These are phyloP conservation scores for Drosophila neonasuta DNA, from an alignment of 2,888 invertebrate genomes.

Conservation along the genomic window DNA sequence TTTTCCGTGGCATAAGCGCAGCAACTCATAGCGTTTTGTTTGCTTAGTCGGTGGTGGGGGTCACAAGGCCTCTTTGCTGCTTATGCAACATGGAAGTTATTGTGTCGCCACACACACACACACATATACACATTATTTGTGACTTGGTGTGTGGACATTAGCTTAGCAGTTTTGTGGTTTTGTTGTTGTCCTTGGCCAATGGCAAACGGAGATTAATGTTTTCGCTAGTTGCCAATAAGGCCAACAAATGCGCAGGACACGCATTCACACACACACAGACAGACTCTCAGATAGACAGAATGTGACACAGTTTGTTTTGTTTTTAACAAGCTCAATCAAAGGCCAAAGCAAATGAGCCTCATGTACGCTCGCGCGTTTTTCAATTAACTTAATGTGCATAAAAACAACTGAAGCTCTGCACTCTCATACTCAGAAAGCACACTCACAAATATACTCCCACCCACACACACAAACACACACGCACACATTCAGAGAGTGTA, in stretches of 20 bases:
- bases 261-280: conserved; percentile 6
- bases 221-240: conserved; percentile 63
- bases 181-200: conserved; percentile 65
- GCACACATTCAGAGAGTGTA: neutral
- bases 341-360: conserved; percentile 55
- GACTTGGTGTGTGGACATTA: conserved; percentile 36
- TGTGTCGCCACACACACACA: conserved; percentile 11
- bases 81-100: conserved; percentile 43
- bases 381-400: conserved; percentile 76
- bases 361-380: conserved; percentile 60
- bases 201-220: conserved; percentile 81
- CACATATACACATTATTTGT: conserved; percentile 1
- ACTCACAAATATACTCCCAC: conserved; percentile 1
- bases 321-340: conserved; percentile 57
- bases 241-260: conserved; percentile 47
- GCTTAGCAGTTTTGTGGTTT: conserved; percentile 47
- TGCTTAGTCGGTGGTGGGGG: conserved; percentile 37
- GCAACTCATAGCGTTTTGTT: conserved; percentile 44
- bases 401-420: conserved; percentile 38
- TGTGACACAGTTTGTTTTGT: conserved; percentile 23
- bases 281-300: neutral
- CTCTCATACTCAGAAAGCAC: conserved; percentile 8
- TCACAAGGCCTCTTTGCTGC: conserved; percentile 21
- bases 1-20: conserved; percentile 55
- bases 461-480: conserved; percentile 2